Evolutionary conservation across 1,140 invertebrate genomes (phyloP).

Genomic region (Lysiphlebus fabarum): DNA sequence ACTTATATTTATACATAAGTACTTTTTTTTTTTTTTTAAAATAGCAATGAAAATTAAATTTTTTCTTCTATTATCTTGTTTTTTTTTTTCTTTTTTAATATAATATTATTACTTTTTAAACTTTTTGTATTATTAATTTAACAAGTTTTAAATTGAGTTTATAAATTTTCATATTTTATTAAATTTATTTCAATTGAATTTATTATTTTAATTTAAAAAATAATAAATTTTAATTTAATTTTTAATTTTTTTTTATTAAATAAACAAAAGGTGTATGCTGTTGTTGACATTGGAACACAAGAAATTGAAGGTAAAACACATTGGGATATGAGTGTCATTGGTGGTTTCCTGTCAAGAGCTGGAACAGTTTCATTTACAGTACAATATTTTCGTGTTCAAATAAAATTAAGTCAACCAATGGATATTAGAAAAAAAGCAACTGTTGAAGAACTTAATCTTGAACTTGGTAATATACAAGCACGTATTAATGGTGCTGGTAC

Average conservation of each 20-base stretch:
- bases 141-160: too few relatives aligned
- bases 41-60: too few relatives aligned
- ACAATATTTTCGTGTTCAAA: slow-evolving; percentile 67
- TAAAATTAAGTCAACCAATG: slow-evolving; percentile 70
- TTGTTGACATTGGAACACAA: slow-evolving; percentile 74
- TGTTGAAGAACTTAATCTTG: slow-evolving; percentile 71
- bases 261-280: slow-evolving; percentile 51
- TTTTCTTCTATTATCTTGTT: too few relatives aligned
- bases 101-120: too few relatives aligned
- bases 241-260: slow-evolving; percentile 11
- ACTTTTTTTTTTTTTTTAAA: too few relatives aligned
- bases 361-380: slow-evolving; percentile 72
- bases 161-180: too few relatives aligned
- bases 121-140: too few relatives aligned
- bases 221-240: too few relatives aligned
- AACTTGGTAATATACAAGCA: slow-evolving; percentile 79
- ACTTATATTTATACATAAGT: too few relatives aligned
- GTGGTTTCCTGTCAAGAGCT: slow-evolving; percentile 65
- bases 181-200: not conserved
- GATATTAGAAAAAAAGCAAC: slow-evolving; percentile 70
- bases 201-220: not conserved
- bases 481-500: slow-evolving; percentile 71
- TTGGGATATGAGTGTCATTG: slow-evolving; percentile 70
- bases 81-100: too few relatives aligned
- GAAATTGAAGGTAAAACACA: slow-evolving; percentile 70